Evolutionary conservation across 2,888 invertebrate species (phyloP).

Genomic region (Dicyrtoma fusca): DNA sequence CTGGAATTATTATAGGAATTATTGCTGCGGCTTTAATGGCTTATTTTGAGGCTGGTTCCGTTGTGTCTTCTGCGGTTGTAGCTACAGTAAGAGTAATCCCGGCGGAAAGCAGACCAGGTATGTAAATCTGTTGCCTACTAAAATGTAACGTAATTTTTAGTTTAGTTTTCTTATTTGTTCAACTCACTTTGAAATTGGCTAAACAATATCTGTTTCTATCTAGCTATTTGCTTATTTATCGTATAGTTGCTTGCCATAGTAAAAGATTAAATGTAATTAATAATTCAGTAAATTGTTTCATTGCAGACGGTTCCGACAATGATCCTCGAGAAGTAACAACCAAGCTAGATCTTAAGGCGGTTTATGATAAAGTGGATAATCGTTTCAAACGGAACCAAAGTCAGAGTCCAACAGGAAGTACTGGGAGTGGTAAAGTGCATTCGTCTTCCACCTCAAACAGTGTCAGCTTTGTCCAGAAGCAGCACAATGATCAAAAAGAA

Average conservation of each 20-base stretch:
- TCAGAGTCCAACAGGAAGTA: slow-evolving; percentile 25
- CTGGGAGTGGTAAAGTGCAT: slow-evolving; percentile 8
- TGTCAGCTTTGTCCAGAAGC: slow-evolving; percentile 27
- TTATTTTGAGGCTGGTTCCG: slow-evolving; percentile 54
- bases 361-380: slow-evolving; percentile 57
- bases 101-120: slow-evolving; percentile 45
- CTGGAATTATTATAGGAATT: slow-evolving; percentile 67
- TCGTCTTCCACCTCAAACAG: slow-evolving; percentile 27
- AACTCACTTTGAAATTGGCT: neutral
- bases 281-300: too few species aligned
- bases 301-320: slow-evolving; percentile 27
- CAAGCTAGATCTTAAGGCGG: slow-evolving; percentile 55
- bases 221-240: neutral
- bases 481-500: slow-evolving; percentile 13
- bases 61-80: slow-evolving; percentile 53
- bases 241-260: too few species aligned
- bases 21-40: slow-evolving; percentile 67
- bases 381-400: slow-evolving; percentile 53
- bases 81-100: slow-evolving; percentile 56
- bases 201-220: neutral
- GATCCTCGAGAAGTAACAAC: slow-evolving; percentile 48
- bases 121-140: too few species aligned
- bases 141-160: neutral
- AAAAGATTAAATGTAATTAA: too few species aligned
- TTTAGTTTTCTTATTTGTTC: neutral